Evolutionary conservation across 2,113 vertebrate genomes (phyloP), one percentile per base, ranked within the genome.

Genomic region (Merops nubicus): DNA sequence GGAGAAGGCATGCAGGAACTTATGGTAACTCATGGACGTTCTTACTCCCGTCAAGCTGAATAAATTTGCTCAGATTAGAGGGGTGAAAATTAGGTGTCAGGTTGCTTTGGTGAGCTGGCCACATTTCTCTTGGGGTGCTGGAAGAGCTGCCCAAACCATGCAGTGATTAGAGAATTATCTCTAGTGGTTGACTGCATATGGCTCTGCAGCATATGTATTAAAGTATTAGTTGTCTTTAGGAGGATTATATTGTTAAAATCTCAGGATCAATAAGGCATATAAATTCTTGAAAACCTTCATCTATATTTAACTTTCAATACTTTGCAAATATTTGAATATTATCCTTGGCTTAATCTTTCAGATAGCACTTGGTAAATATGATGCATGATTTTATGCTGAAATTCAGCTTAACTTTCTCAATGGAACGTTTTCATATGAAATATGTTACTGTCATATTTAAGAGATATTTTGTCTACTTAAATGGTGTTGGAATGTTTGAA

Each of bases 281-380:
- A 77, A 36, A 82, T 89, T 91, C 73, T 88, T 92, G 57, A 19
- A 53, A 94, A 31, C n/a, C 15, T 89, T 93, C 43, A 83, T 91
- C 53, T 89, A 42, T 62, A 51, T 65, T 72, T 89, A 80, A 82
- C 85, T 70, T 93, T 25, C 12, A 64, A 36, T 79, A 85, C 69
- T 95, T 92, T 67, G 82, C 78, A 91, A 68, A 80, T 91, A 65
- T 76, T 95, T 91, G 34, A 77, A 53, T 88, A 77, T 78, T 91
- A 77, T 68, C 75, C 53, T 70, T 64, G 40, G 16, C n/a, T 95
- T 95, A 86, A 85, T 57, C 43, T 85, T 89, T 59, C 62, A 69
- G 26, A 60, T 85, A 75, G 29, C 67, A 65, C 69, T 51, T 69
- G 19, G 31, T 85, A 72, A 87, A 38, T 43, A 48, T 5, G 28